Base-by-base conservation (phyloP, 2,797 vertebrate species). In the Argyrosomus regius region DNA sequence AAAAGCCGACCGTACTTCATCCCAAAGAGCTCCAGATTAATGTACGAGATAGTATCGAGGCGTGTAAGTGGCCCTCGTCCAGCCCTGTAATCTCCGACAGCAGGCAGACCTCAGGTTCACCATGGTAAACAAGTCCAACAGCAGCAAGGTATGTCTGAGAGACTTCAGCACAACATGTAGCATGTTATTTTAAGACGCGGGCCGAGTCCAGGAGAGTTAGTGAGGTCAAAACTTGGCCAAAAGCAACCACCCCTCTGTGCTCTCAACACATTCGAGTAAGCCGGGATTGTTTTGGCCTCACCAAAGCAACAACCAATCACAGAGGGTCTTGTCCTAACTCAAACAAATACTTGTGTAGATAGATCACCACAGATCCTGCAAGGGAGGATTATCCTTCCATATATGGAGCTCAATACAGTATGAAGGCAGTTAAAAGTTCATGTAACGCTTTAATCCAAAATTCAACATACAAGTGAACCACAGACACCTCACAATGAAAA, bases 331-430 rank as follows among this genome's bases (percentile, higher is more conserved):
- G 68, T 67, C 39, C 50, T 20, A 77, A 83, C 75, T 83, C 85
- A 91, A 83, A 91, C 86, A 90, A 88, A 92, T 88, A 82, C 82
- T 85, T 90, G 75, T 64, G 76, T 52, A 43, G 75, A 84, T 81
- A 82, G 80, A 81, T 88, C 89, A 88, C 56, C 48, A 61, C 78
- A 43, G 61, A 80, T 76, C 48, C 57, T 52, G 39, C 46, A 46
- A 22, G 53, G 56, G 46, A 65, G 53, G 57, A 65, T 80, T 72
- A 81, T 76, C 75, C 73, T 46, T 66, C 86, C 82, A 84, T 88
- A 88, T 83, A 87, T 82, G 89, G 87, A 67, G 53, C 22, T 77
- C 20, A 77, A 73, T 52, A 61, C 43, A 49, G 31, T 28, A 62
- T 66, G 39, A 31, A 53, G 62, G 59, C 53, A 58, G 22, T 75